phyloP scores from a whole-genome alignment of 2,113 vertebrate genomes.

The Arothron firmamentum region DNA sequence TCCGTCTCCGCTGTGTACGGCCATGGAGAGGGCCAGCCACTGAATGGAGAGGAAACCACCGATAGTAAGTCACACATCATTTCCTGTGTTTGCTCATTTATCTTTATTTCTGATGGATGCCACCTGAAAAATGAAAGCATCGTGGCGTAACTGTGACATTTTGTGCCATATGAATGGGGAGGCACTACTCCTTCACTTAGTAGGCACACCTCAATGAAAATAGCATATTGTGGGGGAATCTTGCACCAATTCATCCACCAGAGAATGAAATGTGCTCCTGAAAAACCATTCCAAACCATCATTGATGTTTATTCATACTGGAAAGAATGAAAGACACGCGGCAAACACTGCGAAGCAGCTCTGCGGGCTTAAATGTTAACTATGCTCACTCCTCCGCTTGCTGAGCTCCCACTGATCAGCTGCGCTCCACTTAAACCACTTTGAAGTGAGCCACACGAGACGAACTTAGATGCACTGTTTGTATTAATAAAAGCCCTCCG shows the following conservation, averaged over 20 bases:
- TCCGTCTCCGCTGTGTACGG: slow-evolving; percentile 86
- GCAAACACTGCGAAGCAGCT: slow-evolving; percentile 27
- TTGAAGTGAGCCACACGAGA: slow-evolving; percentile 23
- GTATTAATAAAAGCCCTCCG: slow-evolving; percentile 54
- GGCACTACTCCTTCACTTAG: slow-evolving; percentile 30
- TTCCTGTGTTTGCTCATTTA: not conserved
- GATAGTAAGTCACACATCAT: slow-evolving; percentile 76
- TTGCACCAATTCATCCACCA: slow-evolving; percentile 31
- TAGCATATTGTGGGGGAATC: slow-evolving; percentile 52
- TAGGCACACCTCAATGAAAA: slow-evolving; percentile 44
- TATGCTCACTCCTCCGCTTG: slow-evolving; percentile 22
- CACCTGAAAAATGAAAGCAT: not conserved
- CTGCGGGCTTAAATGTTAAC: slow-evolving; percentile 22
- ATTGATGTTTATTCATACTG: slow-evolving; percentile 57
- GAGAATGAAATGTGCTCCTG: slow-evolving; percentile 49
- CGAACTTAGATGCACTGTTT: slow-evolving; percentile 63
- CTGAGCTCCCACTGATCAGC: not conserved
- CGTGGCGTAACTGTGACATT: slow-evolving; percentile 23
- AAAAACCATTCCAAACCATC: slow-evolving; percentile 45
- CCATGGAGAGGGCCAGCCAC: slow-evolving; percentile 85
- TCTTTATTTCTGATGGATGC: not conserved
- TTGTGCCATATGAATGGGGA: slow-evolving; percentile 15
- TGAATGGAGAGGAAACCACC: slow-evolving; percentile 89
- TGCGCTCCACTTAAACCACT: slow-evolving; percentile 28
- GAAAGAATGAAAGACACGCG: slow-evolving; percentile 26